Base-by-base conservation (phyloP, 2,888 invertebrate species). In the Cacoxenus indagator region DNA sequence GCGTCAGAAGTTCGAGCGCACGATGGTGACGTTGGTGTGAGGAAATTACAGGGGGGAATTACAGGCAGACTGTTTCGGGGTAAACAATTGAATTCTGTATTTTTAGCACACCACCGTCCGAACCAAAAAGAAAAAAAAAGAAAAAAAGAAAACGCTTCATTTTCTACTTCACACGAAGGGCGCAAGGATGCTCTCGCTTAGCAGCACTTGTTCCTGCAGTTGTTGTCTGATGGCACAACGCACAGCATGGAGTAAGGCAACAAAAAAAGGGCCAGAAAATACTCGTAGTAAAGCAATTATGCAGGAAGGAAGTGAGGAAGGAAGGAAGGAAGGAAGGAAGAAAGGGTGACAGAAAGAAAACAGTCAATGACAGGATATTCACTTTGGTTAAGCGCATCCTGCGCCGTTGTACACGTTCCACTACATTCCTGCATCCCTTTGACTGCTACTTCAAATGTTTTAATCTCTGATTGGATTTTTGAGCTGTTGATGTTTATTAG, bases 11-110 rank as follows among this genome's bases (percentile, higher is more conserved):
- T 26, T 11, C 48, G 14, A 37, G n/a, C 22, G 51, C 51, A n/a
- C 9, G 22, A 51, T 17, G 37, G 9, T 37, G 37, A 31, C 5
- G 31, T 9, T 31, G 31, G 4, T 9, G 31, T 6, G 5, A 6
- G 31, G 4, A 31, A 9, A 31, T 9, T 31, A 9, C 4, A 31
- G 31, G 31, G 5, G 31, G 48, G n/a, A 17, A 48, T 17, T 51
- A 67, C 65, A 68, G 46, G 22, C 67, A 19, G 14, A 37, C 51
- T 29, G 37, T 65, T 65, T 62, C 22, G 72, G 73, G 71, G 70
- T 65, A 73, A 78, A 67, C 84, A 85, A 86, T 84, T 86, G 85
- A 84, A 85, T 85, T 85, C 83, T 78, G 81, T 77, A 82, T 83
- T 77, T 51, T 76, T 84, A 80, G 79, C 81, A 76, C 73, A 54